Base-by-base conservation (phyloP, 2,888 invertebrate species). In the Erebia aethiops region DNA sequence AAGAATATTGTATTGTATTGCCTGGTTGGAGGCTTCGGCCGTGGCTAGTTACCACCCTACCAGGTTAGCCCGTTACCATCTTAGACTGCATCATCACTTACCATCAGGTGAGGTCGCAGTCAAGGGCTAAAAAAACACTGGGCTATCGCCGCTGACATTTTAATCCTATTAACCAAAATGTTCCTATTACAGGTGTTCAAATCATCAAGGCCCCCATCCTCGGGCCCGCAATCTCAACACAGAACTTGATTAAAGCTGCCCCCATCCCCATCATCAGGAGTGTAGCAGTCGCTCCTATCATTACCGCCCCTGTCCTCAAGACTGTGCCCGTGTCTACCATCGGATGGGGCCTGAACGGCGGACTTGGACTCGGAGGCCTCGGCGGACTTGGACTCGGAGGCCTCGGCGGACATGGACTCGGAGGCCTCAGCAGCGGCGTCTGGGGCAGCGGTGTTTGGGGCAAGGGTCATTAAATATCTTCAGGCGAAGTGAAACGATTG, bases 221-320 rank as follows among this genome's bases (percentile, higher is more conserved):
- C 41, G 83, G 86, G 2, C 88, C 89, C 0, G 87, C 88, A 1
- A 82, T 91, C 62, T 92, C 92, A 51, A 82, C 86, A 49, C 87
- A 88, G 10, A 90, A 86, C 79, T 46, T 90, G 13, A 74, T 83
- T 68, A 89, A 85, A 71, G 91, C 90, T 0, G 86, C 90, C 16
- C 89, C 90, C 1, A 90, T 92, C 58, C 83, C 90, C 2, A 73
- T 92, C 11, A 81, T 90, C 74, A 85, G 76, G 62, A 86, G 88
- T 13, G 77, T 82, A 3, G 78, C 82, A 9, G 82, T 76, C 14
- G 79, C 85, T 5, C 87, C 89, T 5, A 77, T 88, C 3, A 74
- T 84, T 43, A 80, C 82, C 46, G 84, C 87, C 2, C 86, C 86
- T 2, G 74, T 86, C 1, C 74, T 84, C 3, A 81, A 79, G 63